Percentiles rank a stretch among this genome's conserved stretches.
These are phyloP conservation scores for Plutomurus gul DNA, from an alignment of 1,140 invertebrate species.

Conservation along the genomic window DNA sequence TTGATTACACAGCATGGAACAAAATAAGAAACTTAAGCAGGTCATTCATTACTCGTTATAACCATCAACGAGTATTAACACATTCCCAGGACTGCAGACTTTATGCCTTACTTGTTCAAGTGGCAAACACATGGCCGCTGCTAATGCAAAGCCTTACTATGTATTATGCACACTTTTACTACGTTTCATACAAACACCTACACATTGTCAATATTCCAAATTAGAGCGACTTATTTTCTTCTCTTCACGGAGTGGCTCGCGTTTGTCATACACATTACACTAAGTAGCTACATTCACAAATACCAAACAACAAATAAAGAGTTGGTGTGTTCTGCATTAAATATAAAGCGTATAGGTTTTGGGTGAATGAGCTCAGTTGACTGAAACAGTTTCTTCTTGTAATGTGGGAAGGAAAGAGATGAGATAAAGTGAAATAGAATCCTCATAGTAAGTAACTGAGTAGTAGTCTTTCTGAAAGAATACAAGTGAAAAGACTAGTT, in stretches of 20 bases:
- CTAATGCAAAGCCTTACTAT: not conserved
- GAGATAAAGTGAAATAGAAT: conserved; percentile 26
- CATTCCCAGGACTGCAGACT: conserved; percentile 12
- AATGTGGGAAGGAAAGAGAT: not conserved
- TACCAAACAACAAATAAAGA: not conserved
- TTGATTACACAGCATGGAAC: not conserved
- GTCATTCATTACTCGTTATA: conserved; percentile 23
- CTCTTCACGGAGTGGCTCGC: not conserved
- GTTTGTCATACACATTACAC: not conserved
- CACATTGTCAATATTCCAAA: not conserved
- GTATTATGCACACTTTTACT: not conserved
- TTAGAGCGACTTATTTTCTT: conserved; percentile 3
- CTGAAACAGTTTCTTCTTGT: no score
- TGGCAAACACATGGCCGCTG: conserved; percentile 40
- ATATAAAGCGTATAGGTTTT: not conserved
- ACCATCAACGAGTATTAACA: conserved; percentile 1
- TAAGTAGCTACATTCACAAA: not conserved
- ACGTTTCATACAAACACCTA: not conserved
- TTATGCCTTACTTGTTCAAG: conserved; percentile 42
- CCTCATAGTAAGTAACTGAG: not conserved
- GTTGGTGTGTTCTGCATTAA: no score
- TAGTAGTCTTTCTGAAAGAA: not conserved
- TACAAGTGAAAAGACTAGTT: no score
- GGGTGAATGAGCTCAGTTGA: no score
- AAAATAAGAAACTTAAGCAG: not conserved